A percentile compares a stretch with the other conserved stretches of the same genome.
Evolutionary conservation across 2,113 vertebrate species (phyloP).

Genomic region (Cettia cetti): DNA sequence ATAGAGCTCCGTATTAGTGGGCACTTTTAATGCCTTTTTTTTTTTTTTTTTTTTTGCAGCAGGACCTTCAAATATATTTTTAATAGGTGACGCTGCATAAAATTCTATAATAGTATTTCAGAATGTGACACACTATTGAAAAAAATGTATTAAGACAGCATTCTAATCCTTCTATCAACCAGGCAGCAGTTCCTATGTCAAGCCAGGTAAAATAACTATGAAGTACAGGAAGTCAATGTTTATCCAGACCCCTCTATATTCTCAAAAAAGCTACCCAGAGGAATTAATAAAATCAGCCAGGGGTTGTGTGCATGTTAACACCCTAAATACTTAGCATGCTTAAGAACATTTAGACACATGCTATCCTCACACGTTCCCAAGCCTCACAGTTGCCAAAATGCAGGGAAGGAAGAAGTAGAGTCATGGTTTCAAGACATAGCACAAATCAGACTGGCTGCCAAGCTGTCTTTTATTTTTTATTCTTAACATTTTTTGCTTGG

Average conservation of each 20-base stretch:
- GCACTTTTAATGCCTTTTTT: background rate
- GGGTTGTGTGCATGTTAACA: background rate
- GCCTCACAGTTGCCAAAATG: background rate
- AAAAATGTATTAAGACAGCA: background rate
- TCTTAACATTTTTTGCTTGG: background rate
- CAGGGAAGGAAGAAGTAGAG: background rate
- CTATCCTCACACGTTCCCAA: background rate
- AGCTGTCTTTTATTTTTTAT: background rate
- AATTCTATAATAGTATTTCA: background rate
- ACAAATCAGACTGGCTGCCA: background rate
- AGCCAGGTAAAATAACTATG: background rate
- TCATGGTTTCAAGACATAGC: background rate
- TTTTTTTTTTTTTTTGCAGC: background rate
- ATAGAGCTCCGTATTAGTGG: background rate
- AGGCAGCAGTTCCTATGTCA: background rate
- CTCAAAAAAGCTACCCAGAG: background rate
- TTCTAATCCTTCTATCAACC: background rate
- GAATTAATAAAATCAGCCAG: background rate
- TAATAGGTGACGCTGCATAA: background rate
- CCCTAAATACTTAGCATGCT: background rate
- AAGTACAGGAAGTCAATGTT: background rate
- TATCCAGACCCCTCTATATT: background rate
- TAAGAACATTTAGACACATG: background rate
- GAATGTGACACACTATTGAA: background rate
- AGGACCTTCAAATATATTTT: background rate